Conservation (phyloP, 2,888 invertebrate species). For the Acanthococcus lagerstroemiae region DNA sequence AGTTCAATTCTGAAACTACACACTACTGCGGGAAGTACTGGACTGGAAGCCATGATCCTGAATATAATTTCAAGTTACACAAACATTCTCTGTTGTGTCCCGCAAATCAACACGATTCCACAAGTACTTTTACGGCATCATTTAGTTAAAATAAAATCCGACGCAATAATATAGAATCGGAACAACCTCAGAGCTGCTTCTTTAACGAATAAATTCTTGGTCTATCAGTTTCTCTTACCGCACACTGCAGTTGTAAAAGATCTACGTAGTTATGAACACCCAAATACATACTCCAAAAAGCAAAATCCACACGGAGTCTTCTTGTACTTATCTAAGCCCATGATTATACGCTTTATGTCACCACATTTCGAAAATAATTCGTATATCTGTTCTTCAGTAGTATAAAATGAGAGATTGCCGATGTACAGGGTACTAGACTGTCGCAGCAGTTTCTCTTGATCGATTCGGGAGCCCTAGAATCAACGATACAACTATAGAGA, state of each 20-base stretch:
- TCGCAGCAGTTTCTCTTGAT: conserved; percentile 70
- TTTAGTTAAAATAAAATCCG: background rate
- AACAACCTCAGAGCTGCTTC: background rate
- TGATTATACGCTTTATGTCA: conserved; percentile 85
- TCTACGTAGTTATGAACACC: background rate
- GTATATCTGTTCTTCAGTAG: conserved; percentile 96
- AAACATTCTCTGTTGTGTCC: too few relatives aligned
- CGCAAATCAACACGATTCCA: too few relatives aligned
- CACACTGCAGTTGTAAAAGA: too few relatives aligned
- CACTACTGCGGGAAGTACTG: too few relatives aligned
- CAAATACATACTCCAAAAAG: conserved; percentile 75
- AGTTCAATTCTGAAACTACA: too few relatives aligned
- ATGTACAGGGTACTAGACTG: conserved; percentile 80
- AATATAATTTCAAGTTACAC: too few relatives aligned
- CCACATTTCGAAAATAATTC: conserved; percentile 94
- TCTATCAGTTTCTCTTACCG: background rate
- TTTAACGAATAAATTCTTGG: background rate
- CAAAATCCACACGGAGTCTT: conserved; percentile 99
- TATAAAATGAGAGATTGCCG: conserved; percentile 96
- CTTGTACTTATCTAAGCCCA: conserved; percentile 95
- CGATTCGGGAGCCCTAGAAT: conserved; percentile 69
- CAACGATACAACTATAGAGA: conserved; percentile 33
- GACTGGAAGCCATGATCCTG: too few relatives aligned
- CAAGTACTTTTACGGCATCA: too few relatives aligned
- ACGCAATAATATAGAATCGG: background rate